These are phyloP conservation scores for Crocuta crocuta DNA, from an alignment of 2,113 vertebrate genomes.

Conservation along the genomic window DNA sequence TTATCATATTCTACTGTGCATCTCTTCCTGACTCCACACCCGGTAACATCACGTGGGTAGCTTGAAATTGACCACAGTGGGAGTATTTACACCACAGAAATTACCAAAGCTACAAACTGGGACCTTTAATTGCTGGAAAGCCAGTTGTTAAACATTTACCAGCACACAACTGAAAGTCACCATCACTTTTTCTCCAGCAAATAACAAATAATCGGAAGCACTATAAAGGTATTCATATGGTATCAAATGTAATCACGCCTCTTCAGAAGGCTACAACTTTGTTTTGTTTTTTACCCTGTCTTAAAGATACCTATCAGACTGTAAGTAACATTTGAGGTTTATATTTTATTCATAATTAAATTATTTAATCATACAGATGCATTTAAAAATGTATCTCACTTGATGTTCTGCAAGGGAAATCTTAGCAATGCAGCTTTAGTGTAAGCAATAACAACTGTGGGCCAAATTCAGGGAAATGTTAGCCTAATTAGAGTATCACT, in stretches of 20 bases:
- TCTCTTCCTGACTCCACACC: not conserved
- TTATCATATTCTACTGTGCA: too few species aligned
- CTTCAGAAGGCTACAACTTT: conserved; percentile 16
- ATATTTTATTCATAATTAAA: conserved; percentile 62
- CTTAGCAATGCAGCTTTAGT: not conserved
- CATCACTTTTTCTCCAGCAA: not conserved
- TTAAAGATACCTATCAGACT: not conserved
- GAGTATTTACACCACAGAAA: not conserved
- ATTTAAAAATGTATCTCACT: conserved; percentile 14
- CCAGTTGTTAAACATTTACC: not conserved
- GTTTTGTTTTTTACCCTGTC: not conserved
- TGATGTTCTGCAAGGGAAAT: conserved; percentile 12
- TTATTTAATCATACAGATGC: not conserved
- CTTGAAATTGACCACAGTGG: not conserved
- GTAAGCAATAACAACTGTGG: not conserved
- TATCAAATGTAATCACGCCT: not conserved
- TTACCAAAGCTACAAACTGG: not conserved
- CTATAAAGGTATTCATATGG: not conserved
- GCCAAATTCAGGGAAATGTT: conserved; percentile 54
- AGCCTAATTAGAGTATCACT: conserved; percentile 38
- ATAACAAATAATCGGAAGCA: not conserved
- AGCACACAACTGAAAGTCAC: not conserved
- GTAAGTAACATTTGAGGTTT: conserved; percentile 31
- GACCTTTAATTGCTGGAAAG: not conserved
- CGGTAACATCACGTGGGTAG: not conserved